Conservation (phyloP, 2,888 invertebrate species). For the Rotaria socialis region DNA sequence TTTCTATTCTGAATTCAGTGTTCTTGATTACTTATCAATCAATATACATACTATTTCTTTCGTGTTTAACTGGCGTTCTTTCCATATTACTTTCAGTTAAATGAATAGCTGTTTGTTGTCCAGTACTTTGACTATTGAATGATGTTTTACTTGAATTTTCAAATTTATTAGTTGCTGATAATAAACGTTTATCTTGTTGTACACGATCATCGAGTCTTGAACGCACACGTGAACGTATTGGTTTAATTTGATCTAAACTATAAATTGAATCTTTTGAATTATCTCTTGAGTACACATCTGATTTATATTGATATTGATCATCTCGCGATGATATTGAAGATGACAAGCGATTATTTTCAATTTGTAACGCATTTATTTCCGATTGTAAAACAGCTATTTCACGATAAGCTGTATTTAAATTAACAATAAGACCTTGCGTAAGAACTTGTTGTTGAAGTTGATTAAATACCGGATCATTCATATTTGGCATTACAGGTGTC, state of each 20-base stretch:
- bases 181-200: background rate
- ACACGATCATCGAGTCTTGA: background rate
- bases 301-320: background rate
- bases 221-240: background rate
- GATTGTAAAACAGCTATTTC: conserved; percentile 30
- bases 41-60: background rate
- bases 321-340: background rate
- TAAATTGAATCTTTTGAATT: conserved; percentile 25
- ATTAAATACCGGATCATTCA: background rate
- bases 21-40: too few species aligned
- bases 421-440: conserved; percentile 33
- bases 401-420: conserved; percentile 32
- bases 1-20: too few species aligned
- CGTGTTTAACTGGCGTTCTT: background rate
- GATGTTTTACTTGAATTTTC: conserved; percentile 37
- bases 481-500: background rate
- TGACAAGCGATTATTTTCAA: conserved; percentile 23
- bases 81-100: background rate
- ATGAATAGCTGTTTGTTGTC: background rate
- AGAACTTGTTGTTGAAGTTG: conserved; percentile 33
- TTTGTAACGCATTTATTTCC: background rate
- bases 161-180: background rate
- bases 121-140: conserved; percentile 20
- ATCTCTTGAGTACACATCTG: background rate
- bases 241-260: background rate